Evolutionary conservation across 2,888 invertebrate species (phyloP).

Genomic region (Stenolophus ochropezus): DNA sequence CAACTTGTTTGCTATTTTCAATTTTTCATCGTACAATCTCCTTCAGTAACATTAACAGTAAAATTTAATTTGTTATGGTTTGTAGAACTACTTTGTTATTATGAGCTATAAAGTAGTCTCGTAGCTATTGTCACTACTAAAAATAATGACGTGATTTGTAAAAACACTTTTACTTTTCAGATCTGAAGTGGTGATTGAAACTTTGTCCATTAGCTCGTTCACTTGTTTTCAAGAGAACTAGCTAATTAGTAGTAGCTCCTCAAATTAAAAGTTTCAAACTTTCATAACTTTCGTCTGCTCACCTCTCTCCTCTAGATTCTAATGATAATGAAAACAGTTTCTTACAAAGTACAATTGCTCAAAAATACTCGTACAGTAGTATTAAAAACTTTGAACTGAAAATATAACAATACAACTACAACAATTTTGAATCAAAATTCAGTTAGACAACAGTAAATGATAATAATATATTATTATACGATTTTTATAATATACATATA

Average conservation of each 20-base stretch:
- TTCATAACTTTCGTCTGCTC: background rate
- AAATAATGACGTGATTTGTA: slow-evolving; percentile 14
- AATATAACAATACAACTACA: too few relatives aligned
- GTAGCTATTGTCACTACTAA: slow-evolving; percentile 13
- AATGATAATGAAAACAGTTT: background rate
- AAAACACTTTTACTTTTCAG: slow-evolving; percentile 16
- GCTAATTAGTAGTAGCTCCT: slow-evolving; percentile 24
- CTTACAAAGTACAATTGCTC: background rate
- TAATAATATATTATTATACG: too few relatives aligned
- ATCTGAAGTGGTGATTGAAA: slow-evolving; percentile 31
- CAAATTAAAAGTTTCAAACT: background rate
- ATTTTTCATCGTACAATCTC: background rate
- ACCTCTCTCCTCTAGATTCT: background rate
- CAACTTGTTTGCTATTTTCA: slow-evolving; percentile 5
- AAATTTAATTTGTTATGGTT: background rate
- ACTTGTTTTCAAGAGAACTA: slow-evolving; percentile 39
- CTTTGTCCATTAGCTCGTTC: slow-evolving; percentile 46
- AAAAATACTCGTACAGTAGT: too few relatives aligned
- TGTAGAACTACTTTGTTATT: background rate
- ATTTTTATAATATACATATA: too few relatives aligned
- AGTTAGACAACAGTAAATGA: too few relatives aligned
- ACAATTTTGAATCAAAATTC: too few relatives aligned
- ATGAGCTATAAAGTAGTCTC: background rate
- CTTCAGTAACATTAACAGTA: background rate
- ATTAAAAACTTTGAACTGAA: too few relatives aligned